These are phyloP conservation scores for Parascotia fuliginaria DNA, from an alignment of 2,888 invertebrate species.

Conservation along the genomic window DNA sequence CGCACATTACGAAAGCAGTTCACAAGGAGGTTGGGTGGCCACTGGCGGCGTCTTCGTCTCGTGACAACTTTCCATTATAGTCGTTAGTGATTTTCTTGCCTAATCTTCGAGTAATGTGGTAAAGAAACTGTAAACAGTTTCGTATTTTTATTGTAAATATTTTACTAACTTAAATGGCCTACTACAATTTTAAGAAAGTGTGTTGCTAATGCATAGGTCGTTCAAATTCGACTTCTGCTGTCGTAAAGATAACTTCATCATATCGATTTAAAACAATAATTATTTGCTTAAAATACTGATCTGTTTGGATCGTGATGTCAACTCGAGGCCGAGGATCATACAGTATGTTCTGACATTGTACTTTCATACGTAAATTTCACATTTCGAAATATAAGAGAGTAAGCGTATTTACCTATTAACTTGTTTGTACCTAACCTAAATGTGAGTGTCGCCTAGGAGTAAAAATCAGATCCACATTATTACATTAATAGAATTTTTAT, in stretches of 20 bases:
- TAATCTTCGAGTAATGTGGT: conserved; percentile 79
- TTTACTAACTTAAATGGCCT: conserved; percentile 81
- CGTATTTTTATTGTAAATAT: conserved; percentile 82
- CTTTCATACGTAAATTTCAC: conserved; percentile 55
- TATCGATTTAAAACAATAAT: conserved; percentile 54
- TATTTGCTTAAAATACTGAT: conserved; percentile 54
- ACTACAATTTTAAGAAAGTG: conserved; percentile 74
- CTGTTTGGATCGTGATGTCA: conserved; percentile 25
- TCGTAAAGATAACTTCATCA: conserved; percentile 49
- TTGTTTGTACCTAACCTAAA: conserved; percentile 66
- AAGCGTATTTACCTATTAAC: conserved; percentile 54
- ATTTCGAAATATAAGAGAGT: conserved; percentile 43
- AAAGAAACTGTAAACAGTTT: conserved; percentile 78
- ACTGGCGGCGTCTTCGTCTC: conserved; percentile 21
- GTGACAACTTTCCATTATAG: conserved; percentile 63
- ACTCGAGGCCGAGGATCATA: conserved; percentile 27
- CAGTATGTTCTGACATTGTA: conserved; percentile 39
- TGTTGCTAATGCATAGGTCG: conserved; percentile 74
- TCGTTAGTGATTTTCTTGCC: conserved; percentile 79
- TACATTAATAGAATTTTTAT: conserved; percentile 56
- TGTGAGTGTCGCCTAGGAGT: conserved; percentile 65
- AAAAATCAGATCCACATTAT: conserved; percentile 40
- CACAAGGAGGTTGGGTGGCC: background rate
- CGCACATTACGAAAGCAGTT: background rate
- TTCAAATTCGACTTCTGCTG: conserved; percentile 71